phyloP scores from a whole-genome alignment of 2,888 invertebrate genomes.

The Lasioglossum lativentre region DNA sequence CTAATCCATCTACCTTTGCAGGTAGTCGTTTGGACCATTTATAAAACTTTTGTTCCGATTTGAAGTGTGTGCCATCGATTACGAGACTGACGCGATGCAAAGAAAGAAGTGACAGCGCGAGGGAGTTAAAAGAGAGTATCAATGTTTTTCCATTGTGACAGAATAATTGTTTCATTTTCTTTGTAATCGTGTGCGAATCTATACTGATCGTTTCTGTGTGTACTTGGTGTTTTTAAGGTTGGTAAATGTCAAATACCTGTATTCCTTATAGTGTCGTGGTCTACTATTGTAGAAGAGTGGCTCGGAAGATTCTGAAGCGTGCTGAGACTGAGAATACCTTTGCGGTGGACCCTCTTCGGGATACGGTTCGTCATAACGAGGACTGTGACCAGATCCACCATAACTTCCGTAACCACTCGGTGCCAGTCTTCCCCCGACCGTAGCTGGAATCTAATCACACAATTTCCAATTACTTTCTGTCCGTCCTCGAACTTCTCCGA shows the following conservation, averaged over 20 bases:
- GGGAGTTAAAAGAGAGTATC: not conserved
- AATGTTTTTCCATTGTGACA: conserved; percentile 13
- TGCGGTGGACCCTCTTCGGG: conserved; percentile 79
- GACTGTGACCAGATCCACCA: conserved; percentile 84
- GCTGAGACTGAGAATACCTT: conserved; percentile 77
- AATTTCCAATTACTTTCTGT: conserved; percentile 20
- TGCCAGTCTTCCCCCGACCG: conserved; percentile 73
- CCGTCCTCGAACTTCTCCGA: not conserved
- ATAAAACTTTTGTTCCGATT: not conserved
- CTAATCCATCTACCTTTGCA: too few relatives aligned
- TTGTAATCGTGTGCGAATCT: conserved; percentile 19
- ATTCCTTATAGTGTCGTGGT: conserved; percentile 89
- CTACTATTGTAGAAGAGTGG: conserved; percentile 95
- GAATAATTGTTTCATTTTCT: conserved; percentile 10
- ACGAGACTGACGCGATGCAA: not conserved
- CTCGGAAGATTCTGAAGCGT: conserved; percentile 87
- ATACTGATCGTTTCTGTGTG: conserved; percentile 16
- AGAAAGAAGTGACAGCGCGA: not conserved
- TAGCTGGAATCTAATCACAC: conserved; percentile 76
- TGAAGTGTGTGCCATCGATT: not conserved
- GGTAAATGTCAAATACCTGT: conserved; percentile 76
- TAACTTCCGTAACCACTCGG: conserved; percentile 82
- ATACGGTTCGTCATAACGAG: conserved; percentile 81
- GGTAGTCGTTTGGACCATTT: not conserved
- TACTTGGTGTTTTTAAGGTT: conserved; percentile 32